Base-by-base conservation (phyloP, 2,888 invertebrate species). In the Diadromus collaris region DNA sequence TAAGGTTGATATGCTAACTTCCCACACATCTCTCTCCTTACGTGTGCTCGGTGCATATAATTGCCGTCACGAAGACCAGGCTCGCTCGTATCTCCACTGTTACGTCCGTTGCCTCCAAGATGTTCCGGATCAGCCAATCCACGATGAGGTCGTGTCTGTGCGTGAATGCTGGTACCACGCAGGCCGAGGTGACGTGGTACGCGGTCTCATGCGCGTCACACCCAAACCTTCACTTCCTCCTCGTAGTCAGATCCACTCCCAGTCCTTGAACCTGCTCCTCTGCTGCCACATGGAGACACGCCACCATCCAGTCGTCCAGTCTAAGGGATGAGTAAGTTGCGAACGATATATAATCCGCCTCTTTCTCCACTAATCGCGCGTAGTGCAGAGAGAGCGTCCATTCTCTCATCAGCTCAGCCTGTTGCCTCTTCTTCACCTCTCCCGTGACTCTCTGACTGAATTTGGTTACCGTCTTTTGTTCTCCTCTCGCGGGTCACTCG, bases 131-230 rank as follows among this genome's bases (percentile, higher is more conserved):
- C 0, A 76, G 3, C 69, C 69, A 69, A 19, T 61, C 38, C 9
- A 76, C 76, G 7, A 21, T 41, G 9, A 51, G 29, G 29, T 76
- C 63, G 16, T 76, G 76, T 24, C 69, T 76, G 1, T 16, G 29
- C n/a, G 21, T 63, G 32, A 27, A 69, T 4, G 34, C 51, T 1
- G 63, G 61, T 3, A 44, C 21, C 0, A 63, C 13, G 41, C 69
- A 76, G 0, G 34, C 58, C 0, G 69, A 34, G 16, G 44, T 38
- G 6, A 76, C 69, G 51, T 76, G 72, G 21, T 78, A 78, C 16
- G 73, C n/a, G n/a, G n/a, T 78, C 41, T 78, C 68, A 1, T 41
- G 19, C 2, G 7, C 41, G 0, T 16, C 29, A 9, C 78, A 78
- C 6, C 68, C 63, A 19, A 27, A 2, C 1, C 41, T 46, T 10